Percentiles rank a stretch among this genome's conserved stretches.
phyloP scores from a whole-genome alignment of 1,140 invertebrate species.

The Phymastichus coffea region DNA sequence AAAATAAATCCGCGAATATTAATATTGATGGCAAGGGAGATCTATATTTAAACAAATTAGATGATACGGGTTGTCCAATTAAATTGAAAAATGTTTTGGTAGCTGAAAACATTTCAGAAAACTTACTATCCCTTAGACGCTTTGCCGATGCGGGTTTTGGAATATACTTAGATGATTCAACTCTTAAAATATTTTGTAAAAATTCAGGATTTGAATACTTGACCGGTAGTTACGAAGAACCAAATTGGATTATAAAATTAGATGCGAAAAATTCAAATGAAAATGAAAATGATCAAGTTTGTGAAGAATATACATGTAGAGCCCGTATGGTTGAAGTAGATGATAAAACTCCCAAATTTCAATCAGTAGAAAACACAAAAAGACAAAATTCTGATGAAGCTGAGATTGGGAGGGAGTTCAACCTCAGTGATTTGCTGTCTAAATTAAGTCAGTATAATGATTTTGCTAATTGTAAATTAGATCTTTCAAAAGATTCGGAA shows the following conservation, averaged over 20 bases:
- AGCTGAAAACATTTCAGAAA: constrained; percentile 22
- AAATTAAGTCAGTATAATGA: not conserved
- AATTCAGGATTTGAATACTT: not conserved
- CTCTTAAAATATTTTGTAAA: not conserved
- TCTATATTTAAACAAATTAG: not conserved
- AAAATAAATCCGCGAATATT: constrained; percentile 26
- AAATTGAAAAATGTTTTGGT: constrained; percentile 13
- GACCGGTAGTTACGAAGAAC: not conserved
- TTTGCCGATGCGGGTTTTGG: constrained; percentile 23
- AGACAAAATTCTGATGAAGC: not conserved
- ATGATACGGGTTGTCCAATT: not conserved
- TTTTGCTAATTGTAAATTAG: not conserved
- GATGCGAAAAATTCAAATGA: constrained; percentile 1
- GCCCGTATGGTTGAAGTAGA: not conserved
- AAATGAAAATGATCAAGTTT: not conserved
- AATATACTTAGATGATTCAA: constrained; percentile 1
- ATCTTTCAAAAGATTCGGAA: not conserved
- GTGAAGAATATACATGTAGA: constrained; percentile 23
- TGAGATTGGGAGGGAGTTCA: constrained; percentile 27
- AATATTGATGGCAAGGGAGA: constrained; percentile 18
- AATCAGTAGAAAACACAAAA: too few relatives aligned
- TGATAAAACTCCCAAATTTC: not conserved
- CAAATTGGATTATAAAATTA: constrained; percentile 20
- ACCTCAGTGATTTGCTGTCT: too few relatives aligned
- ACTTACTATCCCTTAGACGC: constrained; percentile 23